Base-by-base conservation (phyloP, 2,888 invertebrate species). In the Capitulum mitella region DNA sequence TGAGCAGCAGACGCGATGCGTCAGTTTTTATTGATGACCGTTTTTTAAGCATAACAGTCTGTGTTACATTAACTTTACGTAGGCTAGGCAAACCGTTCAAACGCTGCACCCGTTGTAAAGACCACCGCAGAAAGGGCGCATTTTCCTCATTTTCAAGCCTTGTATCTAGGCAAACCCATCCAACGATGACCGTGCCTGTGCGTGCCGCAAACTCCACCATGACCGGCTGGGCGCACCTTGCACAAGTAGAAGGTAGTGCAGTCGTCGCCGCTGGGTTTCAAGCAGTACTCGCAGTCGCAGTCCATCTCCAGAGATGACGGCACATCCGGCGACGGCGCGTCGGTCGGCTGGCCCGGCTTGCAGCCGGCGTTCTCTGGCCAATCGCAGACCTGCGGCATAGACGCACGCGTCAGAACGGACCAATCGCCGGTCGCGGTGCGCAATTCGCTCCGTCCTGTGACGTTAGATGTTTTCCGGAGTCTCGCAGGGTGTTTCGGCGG, bases 271-370 rank as follows among this genome's bases (percentile, higher is more conserved):
- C 81, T 80, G 26, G 81, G 80, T 19, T 79, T 64, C 3, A 80
- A 51, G 76, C 81, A 80, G 61, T 81, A 80, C 34, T 80, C 80
- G 70, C 81, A 81, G 81, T 80, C 81, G 79, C 80, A 80, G 2
- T 78, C 75, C 3, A 78, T 80, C 0, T 78, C 78, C 3, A 78
- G 40, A 6, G 74, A 40, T 40, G 79, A 79, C 1, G 80, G 78
- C 79, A 43, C 43, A 29, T 58, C 58, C 29, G 58, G 58, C 10
- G 58, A 29, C 0, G 58, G 58, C 22, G 29, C 29, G 58, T n/a
- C 58, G 58, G 58, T 58, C 29, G 58, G 58, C 29, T 0, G 8
- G 16, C 58, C 58, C 58, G 79, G 79, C 16, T 78, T 48, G 32
- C 82, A 82, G 10, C 78, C 79, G 14, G 81, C 80, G 26, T 79